These are phyloP conservation scores for Sarotherodon lohbergeri DNA, from an alignment of 2,113 vertebrate species.

Conservation along the genomic window DNA sequence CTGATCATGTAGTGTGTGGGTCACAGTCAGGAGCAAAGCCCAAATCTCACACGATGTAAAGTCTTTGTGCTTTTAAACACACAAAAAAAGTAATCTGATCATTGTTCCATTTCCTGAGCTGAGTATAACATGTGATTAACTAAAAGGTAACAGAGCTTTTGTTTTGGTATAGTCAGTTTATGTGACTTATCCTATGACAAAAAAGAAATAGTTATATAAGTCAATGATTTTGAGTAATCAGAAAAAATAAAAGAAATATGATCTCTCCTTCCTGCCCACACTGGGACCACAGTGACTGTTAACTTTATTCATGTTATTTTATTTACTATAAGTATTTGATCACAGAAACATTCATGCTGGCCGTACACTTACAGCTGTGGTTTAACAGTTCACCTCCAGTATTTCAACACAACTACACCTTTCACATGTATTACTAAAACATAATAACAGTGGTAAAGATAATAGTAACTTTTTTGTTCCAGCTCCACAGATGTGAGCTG, in stretches of 20 bases:
- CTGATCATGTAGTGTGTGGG: not conserved
- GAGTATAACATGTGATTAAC: not conserved
- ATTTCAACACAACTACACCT: not conserved
- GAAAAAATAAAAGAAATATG: not conserved
- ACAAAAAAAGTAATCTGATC: not conserved
- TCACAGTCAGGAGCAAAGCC: not conserved
- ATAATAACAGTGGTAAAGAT: not conserved
- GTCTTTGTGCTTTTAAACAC: not conserved
- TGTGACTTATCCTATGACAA: not conserved
- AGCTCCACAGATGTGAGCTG: not conserved
- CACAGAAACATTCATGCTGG: not conserved
- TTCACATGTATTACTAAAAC: not conserved
- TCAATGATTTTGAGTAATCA: not conserved
- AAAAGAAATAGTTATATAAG: not conserved
- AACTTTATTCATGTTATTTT: not conserved
- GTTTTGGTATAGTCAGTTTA: not conserved
- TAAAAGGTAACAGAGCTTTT: not conserved
- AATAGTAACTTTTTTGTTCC: not conserved
- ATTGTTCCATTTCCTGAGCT: not conserved
- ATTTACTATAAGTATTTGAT: not conserved
- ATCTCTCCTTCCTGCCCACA: not conserved
- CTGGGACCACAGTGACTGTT: not conserved
- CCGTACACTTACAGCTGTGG: not conserved
- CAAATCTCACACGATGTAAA: not conserved
- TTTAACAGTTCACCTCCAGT: not conserved